Evolutionary conservation across 2,888 invertebrate species (phyloP).

Genomic region (Branchipolynoe longqiensis): DNA sequence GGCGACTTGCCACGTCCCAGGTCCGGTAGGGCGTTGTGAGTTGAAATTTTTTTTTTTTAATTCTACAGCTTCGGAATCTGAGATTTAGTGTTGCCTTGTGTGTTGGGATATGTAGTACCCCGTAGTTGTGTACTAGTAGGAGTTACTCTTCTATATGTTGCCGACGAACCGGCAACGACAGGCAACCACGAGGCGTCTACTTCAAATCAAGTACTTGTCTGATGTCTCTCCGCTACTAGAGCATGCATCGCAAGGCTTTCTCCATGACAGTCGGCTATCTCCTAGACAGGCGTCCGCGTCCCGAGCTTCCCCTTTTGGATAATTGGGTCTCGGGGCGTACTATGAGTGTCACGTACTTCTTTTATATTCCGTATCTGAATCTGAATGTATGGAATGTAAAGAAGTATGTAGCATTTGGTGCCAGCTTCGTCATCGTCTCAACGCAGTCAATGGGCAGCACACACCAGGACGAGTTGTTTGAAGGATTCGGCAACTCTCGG

Average conservation of each 20-base stretch:
- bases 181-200: no score
- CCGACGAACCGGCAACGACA: neutral
- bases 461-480: no score
- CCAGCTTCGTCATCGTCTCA: constrained; percentile 56
- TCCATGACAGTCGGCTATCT: neutral
- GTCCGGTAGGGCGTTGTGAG: constrained; percentile 10
- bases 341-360: constrained; percentile 94
- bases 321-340: constrained; percentile 58
- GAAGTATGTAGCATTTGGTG: constrained; percentile 86
- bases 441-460: neutral
- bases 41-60: neutral
- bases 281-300: constrained; percentile 31
- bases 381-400: constrained; percentile 96
- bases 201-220: no score
- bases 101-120: constrained; percentile 17
- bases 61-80: constrained; percentile 28
- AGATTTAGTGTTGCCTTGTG: constrained; percentile 1
- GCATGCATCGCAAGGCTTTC: neutral
- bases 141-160: neutral
- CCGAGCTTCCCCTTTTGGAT: neutral
- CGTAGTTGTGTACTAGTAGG: constrained; percentile 38
- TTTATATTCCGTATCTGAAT: constrained; percentile 91
- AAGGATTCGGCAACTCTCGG: neutral
- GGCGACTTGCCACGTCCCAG: constrained; percentile 37
- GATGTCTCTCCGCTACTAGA: neutral